Conservation (phyloP, 53 echinoderm and acorn worm genomes). For the Patiria pectinifera region DNA sequence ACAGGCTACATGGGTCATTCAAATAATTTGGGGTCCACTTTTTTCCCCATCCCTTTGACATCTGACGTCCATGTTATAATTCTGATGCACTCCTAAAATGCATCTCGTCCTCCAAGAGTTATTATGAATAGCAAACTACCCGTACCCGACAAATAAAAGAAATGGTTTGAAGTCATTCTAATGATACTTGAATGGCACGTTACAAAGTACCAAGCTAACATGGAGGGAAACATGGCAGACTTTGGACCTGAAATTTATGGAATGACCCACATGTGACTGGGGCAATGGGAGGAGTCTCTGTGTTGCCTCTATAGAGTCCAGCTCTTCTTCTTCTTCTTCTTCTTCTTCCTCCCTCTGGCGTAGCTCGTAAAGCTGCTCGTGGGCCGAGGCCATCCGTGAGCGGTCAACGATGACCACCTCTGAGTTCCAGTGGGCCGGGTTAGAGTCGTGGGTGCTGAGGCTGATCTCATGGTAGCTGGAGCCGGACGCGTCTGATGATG, state of each 20-base stretch:
- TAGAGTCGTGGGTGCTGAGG: not conserved
- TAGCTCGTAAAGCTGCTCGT: not conserved
- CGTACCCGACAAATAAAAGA: no score
- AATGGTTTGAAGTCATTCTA: no score
- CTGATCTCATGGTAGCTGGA: constrained; percentile 28
- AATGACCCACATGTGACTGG: constrained; percentile 35
- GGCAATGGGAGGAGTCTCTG: constrained; percentile 44
- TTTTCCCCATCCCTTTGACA: no score
- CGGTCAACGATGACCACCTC: constrained; percentile 15
- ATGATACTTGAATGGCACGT: no score
- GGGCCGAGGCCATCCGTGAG: not conserved
- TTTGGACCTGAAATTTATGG: no score
- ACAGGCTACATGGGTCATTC: no score
- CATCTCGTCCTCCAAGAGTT: no score
- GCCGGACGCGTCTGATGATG: not conserved
- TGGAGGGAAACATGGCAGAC: not conserved
- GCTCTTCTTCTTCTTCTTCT: constrained; percentile 33
- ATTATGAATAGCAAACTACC: no score
- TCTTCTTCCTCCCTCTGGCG: constrained; percentile 31
- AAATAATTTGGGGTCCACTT: no score
- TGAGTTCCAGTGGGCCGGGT: not conserved
- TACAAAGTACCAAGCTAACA: not conserved
- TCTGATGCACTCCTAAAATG: no score
- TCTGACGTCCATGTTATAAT: no score
- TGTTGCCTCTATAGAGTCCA: constrained; percentile 40